Evolutionary conservation across 1,140 invertebrate genomes (phyloP).

Genomic region (Gryllus bimaculatus): DNA sequence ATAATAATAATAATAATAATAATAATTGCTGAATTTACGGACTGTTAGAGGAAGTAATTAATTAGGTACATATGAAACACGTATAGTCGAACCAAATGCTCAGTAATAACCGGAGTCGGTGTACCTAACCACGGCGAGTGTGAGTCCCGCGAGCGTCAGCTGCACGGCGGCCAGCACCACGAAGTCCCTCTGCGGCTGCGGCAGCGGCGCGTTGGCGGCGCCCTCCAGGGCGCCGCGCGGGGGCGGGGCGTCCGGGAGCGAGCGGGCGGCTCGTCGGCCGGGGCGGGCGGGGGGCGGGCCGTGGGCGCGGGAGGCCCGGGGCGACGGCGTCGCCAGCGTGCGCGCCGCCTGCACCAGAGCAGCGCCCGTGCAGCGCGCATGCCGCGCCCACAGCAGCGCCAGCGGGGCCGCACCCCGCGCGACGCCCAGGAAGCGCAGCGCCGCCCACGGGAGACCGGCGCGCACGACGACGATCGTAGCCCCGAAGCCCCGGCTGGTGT

Average conservation of each 20-base stretch:
- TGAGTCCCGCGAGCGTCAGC: not conserved
- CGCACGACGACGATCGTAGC: slow-evolving; percentile 38
- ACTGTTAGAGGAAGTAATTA: no score
- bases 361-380: slow-evolving; percentile 36
- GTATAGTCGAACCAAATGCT: no score
- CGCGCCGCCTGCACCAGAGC: slow-evolving; percentile 36
- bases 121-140: not conserved
- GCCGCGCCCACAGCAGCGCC: slow-evolving; percentile 41
- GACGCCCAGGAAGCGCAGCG: slow-evolving; percentile 41
- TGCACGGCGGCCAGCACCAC: slow-evolving; percentile 13
- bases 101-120: no score
- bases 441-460: slow-evolving; percentile 38
- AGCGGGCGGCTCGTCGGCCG: no score
- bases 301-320: not conserved
- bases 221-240: no score
- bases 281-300: no score
- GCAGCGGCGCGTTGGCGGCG: not conserved
- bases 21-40: no score
- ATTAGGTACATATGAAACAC: no score
- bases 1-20: no score
- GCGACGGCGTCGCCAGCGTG: slow-evolving; percentile 22
- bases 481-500: slow-evolving; percentile 35
- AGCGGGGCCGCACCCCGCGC: slow-evolving; percentile 35
- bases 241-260: no score
- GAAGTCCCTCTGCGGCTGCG: not conserved